Conservation (phyloP, 2,797 vertebrate species). For the Halcyon chelicuti region DNA sequence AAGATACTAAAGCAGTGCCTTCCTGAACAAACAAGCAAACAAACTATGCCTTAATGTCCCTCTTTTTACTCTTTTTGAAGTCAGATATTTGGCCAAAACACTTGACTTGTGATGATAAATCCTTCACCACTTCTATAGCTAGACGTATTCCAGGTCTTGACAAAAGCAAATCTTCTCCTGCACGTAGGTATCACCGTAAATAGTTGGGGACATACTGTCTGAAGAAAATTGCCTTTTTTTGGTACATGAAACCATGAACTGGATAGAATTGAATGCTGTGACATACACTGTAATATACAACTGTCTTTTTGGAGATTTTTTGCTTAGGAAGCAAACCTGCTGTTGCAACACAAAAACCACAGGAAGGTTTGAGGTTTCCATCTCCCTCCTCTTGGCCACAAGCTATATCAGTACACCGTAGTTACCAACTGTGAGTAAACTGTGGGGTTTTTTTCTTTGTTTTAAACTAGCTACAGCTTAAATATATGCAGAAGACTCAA, state of each 20-base stretch:
- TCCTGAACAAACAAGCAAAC: neutral
- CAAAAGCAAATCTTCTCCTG: neutral
- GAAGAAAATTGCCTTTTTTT: neutral
- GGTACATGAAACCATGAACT: neutral
- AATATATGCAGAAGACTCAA: neutral
- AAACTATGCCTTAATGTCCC: neutral
- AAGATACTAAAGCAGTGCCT: neutral
- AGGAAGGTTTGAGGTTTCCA: neutral
- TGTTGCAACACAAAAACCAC: neutral
- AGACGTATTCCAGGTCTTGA: neutral
- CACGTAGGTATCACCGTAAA: neutral
- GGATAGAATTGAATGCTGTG: neutral
- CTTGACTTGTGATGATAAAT: neutral
- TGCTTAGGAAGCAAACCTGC: conserved; percentile 11
- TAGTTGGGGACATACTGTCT: neutral
- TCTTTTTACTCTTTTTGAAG: neutral
- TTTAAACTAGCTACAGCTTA: neutral
- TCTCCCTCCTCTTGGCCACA: neutral
- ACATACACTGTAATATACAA: neutral
- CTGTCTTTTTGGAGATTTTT: neutral
- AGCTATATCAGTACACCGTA: neutral
- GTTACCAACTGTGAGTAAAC: neutral
- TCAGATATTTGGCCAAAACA: neutral
- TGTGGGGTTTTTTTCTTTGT: neutral
- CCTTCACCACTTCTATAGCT: neutral